phyloP scores from a whole-genome alignment of 1,140 invertebrate species.

The Magallana gigas region DNA sequence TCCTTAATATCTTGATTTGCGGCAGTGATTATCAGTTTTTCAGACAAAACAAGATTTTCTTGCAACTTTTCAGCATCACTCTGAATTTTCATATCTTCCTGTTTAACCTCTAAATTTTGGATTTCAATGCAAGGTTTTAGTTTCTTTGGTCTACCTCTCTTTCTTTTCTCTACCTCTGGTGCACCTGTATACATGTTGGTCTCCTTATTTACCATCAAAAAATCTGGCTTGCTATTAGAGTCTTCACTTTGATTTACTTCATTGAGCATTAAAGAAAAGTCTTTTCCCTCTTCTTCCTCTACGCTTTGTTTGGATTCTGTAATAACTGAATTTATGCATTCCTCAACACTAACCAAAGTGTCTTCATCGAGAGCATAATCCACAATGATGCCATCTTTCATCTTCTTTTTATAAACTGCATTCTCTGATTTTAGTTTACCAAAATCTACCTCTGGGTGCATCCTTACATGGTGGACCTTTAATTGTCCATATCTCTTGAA shows the following conservation, averaged over 20 bases:
- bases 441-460: slow-evolving; percentile 59
- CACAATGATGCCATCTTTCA: background rate
- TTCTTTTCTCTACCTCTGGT: slow-evolving; percentile 31
- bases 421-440: slow-evolving; percentile 1
- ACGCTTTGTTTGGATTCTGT: background rate
- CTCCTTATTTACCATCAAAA: background rate
- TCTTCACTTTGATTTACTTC: background rate
- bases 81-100: slow-evolving; percentile 7
- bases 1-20: background rate
- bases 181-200: background rate
- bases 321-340: slow-evolving; percentile 10
- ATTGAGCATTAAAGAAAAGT: background rate
- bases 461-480: slow-evolving; percentile 61
- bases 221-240: background rate
- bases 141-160: slow-evolving; percentile 51
- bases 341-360: background rate
- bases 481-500: slow-evolving; percentile 65
- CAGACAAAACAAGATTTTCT: background rate
- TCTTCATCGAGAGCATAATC: slow-evolving; percentile 1
- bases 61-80: slow-evolving; percentile 31
- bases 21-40: background rate
- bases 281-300: background rate
- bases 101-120: background rate
- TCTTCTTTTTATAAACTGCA: background rate
- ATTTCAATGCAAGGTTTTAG: background rate